Conservation (phyloP, 2,888 invertebrate species). For the Agrochola lota region DNA sequence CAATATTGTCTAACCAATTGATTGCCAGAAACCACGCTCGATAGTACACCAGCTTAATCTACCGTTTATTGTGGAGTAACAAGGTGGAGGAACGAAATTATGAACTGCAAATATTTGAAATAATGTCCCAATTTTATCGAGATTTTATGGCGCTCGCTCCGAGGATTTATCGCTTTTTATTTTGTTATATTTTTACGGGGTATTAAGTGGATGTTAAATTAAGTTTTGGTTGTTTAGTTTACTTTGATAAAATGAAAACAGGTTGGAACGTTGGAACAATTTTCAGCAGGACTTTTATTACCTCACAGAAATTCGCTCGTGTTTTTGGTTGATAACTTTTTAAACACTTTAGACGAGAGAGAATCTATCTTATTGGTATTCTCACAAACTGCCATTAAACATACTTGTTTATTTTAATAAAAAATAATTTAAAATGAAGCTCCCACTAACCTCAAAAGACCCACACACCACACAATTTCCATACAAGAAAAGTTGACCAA, state of each 20-base stretch:
- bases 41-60: conserved; percentile 69
- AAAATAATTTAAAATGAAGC: not conserved
- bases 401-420: not conserved
- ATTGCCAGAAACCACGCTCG: conserved; percentile 82
- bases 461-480: conserved; percentile 21
- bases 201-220: conserved; percentile 36
- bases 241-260: conserved; percentile 13
- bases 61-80: conserved; percentile 66
- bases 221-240: conserved; percentile 39
- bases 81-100: conserved; percentile 64
- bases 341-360: not conserved
- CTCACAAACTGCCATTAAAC: not conserved
- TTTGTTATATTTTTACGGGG: conserved; percentile 41
- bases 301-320: not conserved
- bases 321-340: not conserved
- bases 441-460: conserved; percentile 15
- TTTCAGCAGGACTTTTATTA: not conserved
- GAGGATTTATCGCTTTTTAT: conserved; percentile 50
- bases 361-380: not conserved
- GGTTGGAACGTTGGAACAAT: not conserved
- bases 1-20: conserved; percentile 90
- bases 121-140: conserved; percentile 61
- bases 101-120: conserved; percentile 63
- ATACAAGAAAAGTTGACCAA: conserved; percentile 58
- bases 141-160: conserved; percentile 49